Evolutionary conservation across 2,797 vertebrate species (phyloP).

Genomic region (Acipenser ruthenus): DNA sequence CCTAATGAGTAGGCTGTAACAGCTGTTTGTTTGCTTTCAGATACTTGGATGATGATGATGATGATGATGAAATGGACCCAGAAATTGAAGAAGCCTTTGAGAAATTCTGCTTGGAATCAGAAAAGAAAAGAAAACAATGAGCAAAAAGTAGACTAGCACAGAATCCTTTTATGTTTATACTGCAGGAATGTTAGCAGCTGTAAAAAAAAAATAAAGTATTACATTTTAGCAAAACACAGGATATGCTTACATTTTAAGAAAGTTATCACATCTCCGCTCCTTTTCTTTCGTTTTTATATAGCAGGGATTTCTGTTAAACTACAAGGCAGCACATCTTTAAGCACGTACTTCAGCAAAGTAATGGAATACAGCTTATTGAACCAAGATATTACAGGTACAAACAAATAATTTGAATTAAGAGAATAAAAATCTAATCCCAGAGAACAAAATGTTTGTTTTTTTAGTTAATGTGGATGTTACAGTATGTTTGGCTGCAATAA

Average conservation of each 20-base stretch:
- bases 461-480: neutral
- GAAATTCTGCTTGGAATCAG: conserved; percentile 70
- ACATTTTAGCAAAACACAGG: neutral
- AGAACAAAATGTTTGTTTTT: neutral
- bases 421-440: neutral
- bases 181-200: neutral
- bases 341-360: neutral
- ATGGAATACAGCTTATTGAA: neutral
- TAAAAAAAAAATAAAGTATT: neutral
- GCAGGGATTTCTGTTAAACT: neutral
- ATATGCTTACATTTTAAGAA: neutral
- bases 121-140: conserved; percentile 60
- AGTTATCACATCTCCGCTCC: neutral
- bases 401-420: neutral
- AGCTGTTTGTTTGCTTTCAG: no score
- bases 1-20: no score
- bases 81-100: conserved; percentile 72
- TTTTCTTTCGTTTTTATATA: neutral
- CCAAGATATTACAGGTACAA: no score
- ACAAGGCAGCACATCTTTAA: neutral
- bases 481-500: neutral
- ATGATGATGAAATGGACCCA: conserved; percentile 63
- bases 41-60: conserved; percentile 20
- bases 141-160: conserved; percentile 40
- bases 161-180: conserved; percentile 20